phyloP scores from a whole-genome alignment of 2,888 invertebrate species.

The Hypercompe scribonia region DNA sequence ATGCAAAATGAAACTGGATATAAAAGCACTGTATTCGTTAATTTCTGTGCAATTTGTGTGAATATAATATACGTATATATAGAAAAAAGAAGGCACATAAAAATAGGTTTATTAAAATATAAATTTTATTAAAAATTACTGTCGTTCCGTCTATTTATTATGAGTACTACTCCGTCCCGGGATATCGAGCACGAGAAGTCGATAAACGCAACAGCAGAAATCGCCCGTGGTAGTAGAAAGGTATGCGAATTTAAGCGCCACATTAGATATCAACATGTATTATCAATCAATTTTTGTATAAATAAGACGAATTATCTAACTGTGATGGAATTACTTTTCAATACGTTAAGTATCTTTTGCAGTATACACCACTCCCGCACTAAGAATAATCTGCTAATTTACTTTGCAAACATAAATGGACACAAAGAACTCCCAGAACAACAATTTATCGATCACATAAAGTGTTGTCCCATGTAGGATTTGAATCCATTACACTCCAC shows the following conservation, averaged over 20 bases:
- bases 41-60: background rate
- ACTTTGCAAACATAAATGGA: too few species aligned
- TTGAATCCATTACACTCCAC: too few species aligned
- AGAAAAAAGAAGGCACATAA: background rate
- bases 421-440: too few species aligned
- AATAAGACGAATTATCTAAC: constrained; percentile 13
- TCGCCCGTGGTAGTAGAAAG: constrained; percentile 59
- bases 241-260: constrained; percentile 45
- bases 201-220: constrained; percentile 63
- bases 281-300: constrained; percentile 32
- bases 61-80: background rate
- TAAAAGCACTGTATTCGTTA: background rate
- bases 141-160: constrained; percentile 42
- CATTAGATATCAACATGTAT: constrained; percentile 1
- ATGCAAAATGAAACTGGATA: background rate
- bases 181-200: constrained; percentile 66
- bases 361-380: too few species aligned
- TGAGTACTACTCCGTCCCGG: constrained; percentile 42
- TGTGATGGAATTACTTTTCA: background rate
- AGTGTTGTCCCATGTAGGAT: too few species aligned
- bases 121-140: background rate
- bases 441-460: too few species aligned
- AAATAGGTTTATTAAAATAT: background rate
- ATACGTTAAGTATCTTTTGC: background rate
- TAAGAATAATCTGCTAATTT: too few species aligned